These are phyloP conservation scores for Colletes latitarsis DNA, from an alignment of 1,140 invertebrate species.

Conservation along the genomic window DNA sequence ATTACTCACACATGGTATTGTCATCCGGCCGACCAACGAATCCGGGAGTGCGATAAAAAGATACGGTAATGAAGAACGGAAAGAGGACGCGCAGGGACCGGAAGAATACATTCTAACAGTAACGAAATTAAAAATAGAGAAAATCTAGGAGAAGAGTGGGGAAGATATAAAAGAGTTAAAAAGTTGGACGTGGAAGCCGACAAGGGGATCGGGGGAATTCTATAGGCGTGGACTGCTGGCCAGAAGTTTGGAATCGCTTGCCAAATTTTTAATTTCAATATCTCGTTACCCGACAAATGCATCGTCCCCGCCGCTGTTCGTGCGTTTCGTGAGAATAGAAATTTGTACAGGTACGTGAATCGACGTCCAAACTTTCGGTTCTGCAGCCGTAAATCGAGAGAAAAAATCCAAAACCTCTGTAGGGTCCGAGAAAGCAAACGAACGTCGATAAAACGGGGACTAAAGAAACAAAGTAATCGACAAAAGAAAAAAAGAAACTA, in stretches of 20 bases:
- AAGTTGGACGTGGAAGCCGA: not conserved
- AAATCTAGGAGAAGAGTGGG: not conserved
- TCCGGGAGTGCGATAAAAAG: slow-evolving; percentile 79
- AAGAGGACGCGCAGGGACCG: slow-evolving; percentile 36
- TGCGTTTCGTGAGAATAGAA: too few relatives aligned
- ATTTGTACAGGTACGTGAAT: too few relatives aligned
- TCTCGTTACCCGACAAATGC: too few relatives aligned
- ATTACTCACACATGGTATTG: slow-evolving; percentile 80
- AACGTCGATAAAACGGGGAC: not conserved
- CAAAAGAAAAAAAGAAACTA: slow-evolving; percentile 5
- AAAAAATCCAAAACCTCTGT: not conserved
- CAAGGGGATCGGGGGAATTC: not conserved
- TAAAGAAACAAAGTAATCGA: not conserved
- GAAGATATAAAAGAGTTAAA: slow-evolving; percentile 1
- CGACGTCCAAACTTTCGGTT: too few relatives aligned
- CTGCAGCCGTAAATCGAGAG: not conserved
- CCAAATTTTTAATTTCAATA: too few relatives aligned
- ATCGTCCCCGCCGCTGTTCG: too few relatives aligned
- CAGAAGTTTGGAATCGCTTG: too few relatives aligned
- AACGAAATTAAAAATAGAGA: slow-evolving; percentile 31
- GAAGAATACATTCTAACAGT: slow-evolving; percentile 20
- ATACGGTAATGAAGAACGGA: slow-evolving; percentile 57
- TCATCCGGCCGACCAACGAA: slow-evolving; percentile 80
- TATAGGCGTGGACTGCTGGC: too few relatives aligned
- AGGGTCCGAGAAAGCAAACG: not conserved